Conservation (phyloP, 2,888 invertebrate genomes). For the Tachina fera region DNA sequence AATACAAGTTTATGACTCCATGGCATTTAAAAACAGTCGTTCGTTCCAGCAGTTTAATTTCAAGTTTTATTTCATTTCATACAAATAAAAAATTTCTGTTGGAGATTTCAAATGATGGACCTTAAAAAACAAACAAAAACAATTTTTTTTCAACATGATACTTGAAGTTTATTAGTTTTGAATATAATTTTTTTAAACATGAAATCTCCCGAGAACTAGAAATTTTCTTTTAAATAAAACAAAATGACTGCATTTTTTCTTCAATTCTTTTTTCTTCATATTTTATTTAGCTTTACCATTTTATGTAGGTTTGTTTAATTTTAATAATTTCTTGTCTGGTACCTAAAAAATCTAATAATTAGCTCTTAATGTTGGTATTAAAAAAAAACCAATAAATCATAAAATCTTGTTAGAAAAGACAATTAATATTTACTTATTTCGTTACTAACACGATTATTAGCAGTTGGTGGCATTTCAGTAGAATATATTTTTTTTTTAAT, state of each 20-base stretch:
- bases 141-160: background rate
- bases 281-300: background rate
- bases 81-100: background rate
- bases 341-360: conserved; percentile 32
- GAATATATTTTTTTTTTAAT: conserved; percentile 3
- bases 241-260: conserved; percentile 7
- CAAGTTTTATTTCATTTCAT: conserved; percentile 33
- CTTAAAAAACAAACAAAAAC: background rate
- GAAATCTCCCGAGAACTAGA: background rate
- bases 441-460: conserved; percentile 32
- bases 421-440: conserved; percentile 21
- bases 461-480: conserved; percentile 48
- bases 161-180: conserved; percentile 1
- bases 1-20: conserved; percentile 31
- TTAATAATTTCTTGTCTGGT: conserved; percentile 17
- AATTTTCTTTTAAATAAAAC: conserved; percentile 8
- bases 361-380: conserved; percentile 17
- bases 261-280: background rate
- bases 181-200: background rate
- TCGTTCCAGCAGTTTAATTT: conserved; percentile 17
- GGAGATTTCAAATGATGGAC: conserved; percentile 10
- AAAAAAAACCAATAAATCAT: conserved; percentile 34
- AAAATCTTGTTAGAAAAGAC: conserved; percentile 51
- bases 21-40: conserved; percentile 42
- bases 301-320: conserved; percentile 39